Percentiles rank a stretch among this genome's conserved stretches.
Evolutionary conservation across 2,888 invertebrate species (phyloP).

Genomic region (Cataglyphis cursor): DNA sequence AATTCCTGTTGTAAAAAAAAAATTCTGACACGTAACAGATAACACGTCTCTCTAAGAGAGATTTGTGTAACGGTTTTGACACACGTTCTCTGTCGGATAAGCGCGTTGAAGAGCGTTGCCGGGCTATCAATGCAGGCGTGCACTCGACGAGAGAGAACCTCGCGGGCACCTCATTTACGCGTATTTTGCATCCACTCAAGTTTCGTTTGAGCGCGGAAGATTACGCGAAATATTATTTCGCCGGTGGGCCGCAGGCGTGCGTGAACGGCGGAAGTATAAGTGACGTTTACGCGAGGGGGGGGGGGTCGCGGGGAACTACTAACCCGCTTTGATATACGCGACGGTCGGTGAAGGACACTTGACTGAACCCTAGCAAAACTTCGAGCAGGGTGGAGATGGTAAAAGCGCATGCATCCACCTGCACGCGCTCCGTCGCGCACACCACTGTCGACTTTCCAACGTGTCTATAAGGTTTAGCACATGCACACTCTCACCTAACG

Average conservation of each 20-base stretch:
- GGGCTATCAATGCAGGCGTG: slow-evolving; percentile 51
- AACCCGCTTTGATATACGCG: slow-evolving; percentile 75
- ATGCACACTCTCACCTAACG: slow-evolving; percentile 43
- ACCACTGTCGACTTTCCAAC: slow-evolving; percentile 43
- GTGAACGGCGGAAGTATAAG: slow-evolving; percentile 56
- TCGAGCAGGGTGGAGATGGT: slow-evolving; percentile 22
- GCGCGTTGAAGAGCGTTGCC: slow-evolving; percentile 12
- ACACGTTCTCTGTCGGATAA: slow-evolving; percentile 5
- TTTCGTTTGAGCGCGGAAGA: slow-evolving; percentile 80
- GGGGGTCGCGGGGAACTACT: slow-evolving; percentile 57
- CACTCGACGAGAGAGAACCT: slow-evolving; percentile 60
- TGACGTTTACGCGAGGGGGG: background rate
- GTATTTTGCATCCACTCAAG: slow-evolving; percentile 80
- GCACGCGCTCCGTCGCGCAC: slow-evolving; percentile 23
- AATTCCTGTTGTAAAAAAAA: background rate
- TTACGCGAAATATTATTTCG: slow-evolving; percentile 82
- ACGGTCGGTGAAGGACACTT: slow-evolving; percentile 62
- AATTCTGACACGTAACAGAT: background rate
- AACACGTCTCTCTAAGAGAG: background rate
- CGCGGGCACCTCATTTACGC: slow-evolving; percentile 79
- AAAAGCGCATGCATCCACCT: slow-evolving; percentile 7
- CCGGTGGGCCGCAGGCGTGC: slow-evolving; percentile 63
- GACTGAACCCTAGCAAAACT: slow-evolving; percentile 59
- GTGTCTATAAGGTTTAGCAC: slow-evolving; percentile 50
- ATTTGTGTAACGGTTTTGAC: slow-evolving; percentile 3